Evolutionary conservation across 2,888 invertebrate species (phyloP), one percentile per base, ranked within the genome.

Genomic region (Desoria tigrina): DNA sequence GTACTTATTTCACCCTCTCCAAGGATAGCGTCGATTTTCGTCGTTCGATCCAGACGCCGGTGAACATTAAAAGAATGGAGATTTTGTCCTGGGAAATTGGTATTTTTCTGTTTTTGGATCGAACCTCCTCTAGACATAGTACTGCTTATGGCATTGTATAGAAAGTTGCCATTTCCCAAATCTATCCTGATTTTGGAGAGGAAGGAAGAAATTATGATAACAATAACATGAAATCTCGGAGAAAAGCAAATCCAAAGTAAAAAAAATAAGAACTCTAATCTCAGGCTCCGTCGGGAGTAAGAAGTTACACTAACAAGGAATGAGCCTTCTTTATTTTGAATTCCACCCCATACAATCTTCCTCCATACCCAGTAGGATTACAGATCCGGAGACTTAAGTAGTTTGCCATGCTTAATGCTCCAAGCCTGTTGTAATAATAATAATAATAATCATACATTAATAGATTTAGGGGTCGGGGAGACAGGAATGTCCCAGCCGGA

Each of bases 151-250:
- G n/a, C n/a, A n/a, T n/a, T n/a, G n/a, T n/a, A n/a, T n/a, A n/a
- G n/a, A n/a, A n/a, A n/a, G n/a, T n/a, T n/a, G n/a, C n/a, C n/a
- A n/a, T n/a, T n/a, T n/a, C n/a, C n/a, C n/a, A n/a, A n/a, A n/a
- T n/a, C n/a, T n/a, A n/a, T n/a, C n/a, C n/a, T n/a, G n/a, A n/a
- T n/a, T n/a, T 32, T 32, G 4, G 32, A 32, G 32, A 11, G 32
- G 32, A 32, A 55, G 63, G 56, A 55, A 64, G 64, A 54, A 68
- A 64, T 68, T 68, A 68, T 64, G 57, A 64, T 61, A 58, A 68
- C 64, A 68, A 68, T 68, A 61, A 64, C 58, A 64, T 42, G 45
- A 51, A 61, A 54, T 32, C 32, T 32, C 6, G 32, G 32, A 32
- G 32, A 32, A 32, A 7, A 32, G 32, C 32, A 32, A 32, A 11